Conservation (phyloP, 1,140 invertebrate genomes). For the Drosophila navojoa region DNA sequence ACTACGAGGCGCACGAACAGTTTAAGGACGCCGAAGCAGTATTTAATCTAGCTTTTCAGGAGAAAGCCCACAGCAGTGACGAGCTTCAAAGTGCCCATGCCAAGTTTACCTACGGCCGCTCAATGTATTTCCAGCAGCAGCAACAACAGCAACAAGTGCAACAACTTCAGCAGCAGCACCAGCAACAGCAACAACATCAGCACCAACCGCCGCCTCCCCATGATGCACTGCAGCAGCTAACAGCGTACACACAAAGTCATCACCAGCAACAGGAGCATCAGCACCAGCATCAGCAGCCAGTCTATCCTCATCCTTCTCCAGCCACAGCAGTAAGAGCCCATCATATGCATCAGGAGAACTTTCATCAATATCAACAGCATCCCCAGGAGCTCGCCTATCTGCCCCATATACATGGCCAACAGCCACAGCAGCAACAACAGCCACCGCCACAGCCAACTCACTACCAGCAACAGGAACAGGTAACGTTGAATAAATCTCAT, state of each 20-base stretch:
- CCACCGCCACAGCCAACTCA: conserved; percentile 17
- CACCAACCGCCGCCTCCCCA: conserved; percentile 34
- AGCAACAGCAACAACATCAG: conserved; percentile 39
- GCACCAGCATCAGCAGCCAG: conserved; percentile 43
- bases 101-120: conserved; percentile 87
- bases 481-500: not conserved
- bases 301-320: conserved; percentile 16
- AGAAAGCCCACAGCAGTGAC: conserved; percentile 88
- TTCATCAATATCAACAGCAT: conserved; percentile 65
- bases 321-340: conserved; percentile 1
- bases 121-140: conserved; percentile 84
- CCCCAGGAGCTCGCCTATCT: conserved; percentile 35
- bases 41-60: conserved; percentile 88
- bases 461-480: conserved; percentile 45
- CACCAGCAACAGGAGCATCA: conserved; percentile 36
- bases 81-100: conserved; percentile 89
- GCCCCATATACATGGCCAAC: conserved; percentile 9
- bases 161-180: conserved; percentile 44
- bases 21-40: conserved; percentile 90
- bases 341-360: conserved; percentile 40
- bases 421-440: conserved; percentile 35
- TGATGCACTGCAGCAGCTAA: conserved; percentile 62
- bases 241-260: conserved; percentile 61
- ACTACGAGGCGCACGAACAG: conserved; percentile 90
- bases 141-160: conserved; percentile 58